Percentiles rank a stretch among this genome's conserved stretches.
phyloP scores from a whole-genome alignment of 2,797 vertebrate genomes.

The Anolis apletophallus region DNA sequence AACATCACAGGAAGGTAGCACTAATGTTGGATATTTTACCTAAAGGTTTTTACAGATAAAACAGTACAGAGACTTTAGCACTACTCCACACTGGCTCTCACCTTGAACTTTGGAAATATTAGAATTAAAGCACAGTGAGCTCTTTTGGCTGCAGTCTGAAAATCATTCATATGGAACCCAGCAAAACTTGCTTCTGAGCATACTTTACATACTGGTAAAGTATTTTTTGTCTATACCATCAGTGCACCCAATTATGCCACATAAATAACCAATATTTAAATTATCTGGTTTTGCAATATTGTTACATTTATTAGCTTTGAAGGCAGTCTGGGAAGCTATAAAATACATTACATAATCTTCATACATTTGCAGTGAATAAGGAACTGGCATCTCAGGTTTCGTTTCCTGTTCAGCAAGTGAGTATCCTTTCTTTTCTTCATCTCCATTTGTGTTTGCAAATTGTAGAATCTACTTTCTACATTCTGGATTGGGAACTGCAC shows the following conservation, averaged over 20 bases:
- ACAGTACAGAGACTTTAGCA: too few species aligned
- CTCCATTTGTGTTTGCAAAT: constrained; percentile 15
- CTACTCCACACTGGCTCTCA: too few species aligned
- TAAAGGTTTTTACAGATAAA: too few species aligned
- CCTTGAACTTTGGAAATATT: not conserved
- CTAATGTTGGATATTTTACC: too few species aligned
- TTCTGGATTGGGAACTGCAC: constrained; percentile 6
- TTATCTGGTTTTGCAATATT: not conserved
- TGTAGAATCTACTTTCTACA: not conserved
- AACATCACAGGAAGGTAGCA: too few species aligned
- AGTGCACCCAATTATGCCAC: constrained; percentile 20
- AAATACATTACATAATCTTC: not conserved
- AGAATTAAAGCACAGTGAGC: not conserved
- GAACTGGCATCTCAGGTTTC: not conserved
- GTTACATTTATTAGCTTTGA: constrained; percentile 21
- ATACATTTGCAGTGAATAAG: constrained; percentile 32
- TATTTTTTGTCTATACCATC: not conserved
- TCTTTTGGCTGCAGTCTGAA: not conserved
- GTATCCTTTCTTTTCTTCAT: not conserved
- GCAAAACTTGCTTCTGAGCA: not conserved
- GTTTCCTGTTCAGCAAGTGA: constrained; percentile 35
- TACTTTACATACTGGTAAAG: not conserved
- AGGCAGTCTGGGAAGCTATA: constrained; percentile 8
- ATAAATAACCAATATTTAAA: not conserved
- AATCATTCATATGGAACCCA: not conserved